Evolutionary conservation across 1,140 invertebrate species (phyloP).

Genomic region (Sipha flava): DNA sequence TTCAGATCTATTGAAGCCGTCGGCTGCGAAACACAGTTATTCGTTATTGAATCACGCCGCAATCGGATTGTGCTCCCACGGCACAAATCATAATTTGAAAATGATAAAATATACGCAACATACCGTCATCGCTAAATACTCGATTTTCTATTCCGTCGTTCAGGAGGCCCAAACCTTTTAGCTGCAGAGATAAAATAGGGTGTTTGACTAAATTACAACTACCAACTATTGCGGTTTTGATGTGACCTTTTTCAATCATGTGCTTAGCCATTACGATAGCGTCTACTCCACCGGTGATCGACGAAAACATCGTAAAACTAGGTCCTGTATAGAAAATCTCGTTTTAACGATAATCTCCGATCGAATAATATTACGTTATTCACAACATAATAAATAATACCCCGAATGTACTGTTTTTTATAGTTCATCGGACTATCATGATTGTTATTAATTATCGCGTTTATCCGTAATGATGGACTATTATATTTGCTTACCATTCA

Average conservation of each 20-base stretch:
- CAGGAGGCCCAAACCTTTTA: conserved; percentile 51
- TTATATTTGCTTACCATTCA: conserved; percentile 23
- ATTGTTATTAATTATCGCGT: no score
- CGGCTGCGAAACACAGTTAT: conserved; percentile 31
- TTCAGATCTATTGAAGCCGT: conserved; percentile 37
- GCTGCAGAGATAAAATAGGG: conserved; percentile 56
- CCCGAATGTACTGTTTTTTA: no score
- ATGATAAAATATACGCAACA: background rate
- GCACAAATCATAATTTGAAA: no score
- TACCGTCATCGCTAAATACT: conserved; percentile 61
- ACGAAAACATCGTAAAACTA: conserved; percentile 60
- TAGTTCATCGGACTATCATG: no score
- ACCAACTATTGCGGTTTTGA: conserved; percentile 60
- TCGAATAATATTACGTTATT: background rate
- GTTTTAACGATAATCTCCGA: background rate
- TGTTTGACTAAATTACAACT: conserved; percentile 54
- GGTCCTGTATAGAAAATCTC: conserved; percentile 56
- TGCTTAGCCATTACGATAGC: conserved; percentile 56
- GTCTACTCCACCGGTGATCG: conserved; percentile 59
- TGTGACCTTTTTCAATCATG: conserved; percentile 54
- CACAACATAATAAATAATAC: no score
- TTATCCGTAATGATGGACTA: no score
- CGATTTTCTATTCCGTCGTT: conserved; percentile 59
- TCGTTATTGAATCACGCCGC: no score
- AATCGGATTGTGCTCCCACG: no score